Base-by-base conservation (phyloP, 2,888 invertebrate genomes). In the Lagria hirta region DNA sequence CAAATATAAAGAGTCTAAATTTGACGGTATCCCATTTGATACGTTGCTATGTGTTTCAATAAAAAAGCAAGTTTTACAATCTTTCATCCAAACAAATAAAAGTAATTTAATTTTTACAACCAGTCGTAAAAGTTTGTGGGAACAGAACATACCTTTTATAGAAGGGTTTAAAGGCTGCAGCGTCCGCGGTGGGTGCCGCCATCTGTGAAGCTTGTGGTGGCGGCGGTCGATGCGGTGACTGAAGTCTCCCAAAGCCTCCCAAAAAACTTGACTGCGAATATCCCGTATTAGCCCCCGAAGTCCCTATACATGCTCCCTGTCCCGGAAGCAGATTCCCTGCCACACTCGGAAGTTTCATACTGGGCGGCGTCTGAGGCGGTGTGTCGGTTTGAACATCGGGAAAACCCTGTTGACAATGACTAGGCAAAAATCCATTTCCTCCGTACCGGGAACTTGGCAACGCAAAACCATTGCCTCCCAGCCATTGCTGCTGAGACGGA, bases 321-420 rank as follows among this genome's bases (percentile, higher is more conserved):
- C 70, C 66, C 43, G 70, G 74, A 71, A 84, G 80, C 60, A 85
- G 78, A 62, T 81, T 84, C 72, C 82, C 83, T 69, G 83, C 82
- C 59, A 84, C 85, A 72, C 84, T 86, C 65, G 88, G 86, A 66
- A 90, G 80, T 74, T 92, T 92, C 88, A 92, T 88, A 76, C 88
- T 92, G 69, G 93, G 93, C 55, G 93, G 93, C 55, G 93, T 94
- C 75, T 93, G 92, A 18, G 92, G 92, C 58, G 92, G 93, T 52
- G 93, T 93, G 75, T 93, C 93, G 60, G 88, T 82, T 67, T 86
- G 84, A 72, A 90, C 84, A 74, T 90, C 87, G 68, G 89, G 87
- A 78, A 90, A 89, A 68, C 88, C 84, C 73, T 86, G 82, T 34
- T 58, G 55, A 56, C 81, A 81, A 58, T 80, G 79, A 24, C 76